phyloP scores from a whole-genome alignment of 2,888 invertebrate genomes.

The Mayetiola destructor region DNA sequence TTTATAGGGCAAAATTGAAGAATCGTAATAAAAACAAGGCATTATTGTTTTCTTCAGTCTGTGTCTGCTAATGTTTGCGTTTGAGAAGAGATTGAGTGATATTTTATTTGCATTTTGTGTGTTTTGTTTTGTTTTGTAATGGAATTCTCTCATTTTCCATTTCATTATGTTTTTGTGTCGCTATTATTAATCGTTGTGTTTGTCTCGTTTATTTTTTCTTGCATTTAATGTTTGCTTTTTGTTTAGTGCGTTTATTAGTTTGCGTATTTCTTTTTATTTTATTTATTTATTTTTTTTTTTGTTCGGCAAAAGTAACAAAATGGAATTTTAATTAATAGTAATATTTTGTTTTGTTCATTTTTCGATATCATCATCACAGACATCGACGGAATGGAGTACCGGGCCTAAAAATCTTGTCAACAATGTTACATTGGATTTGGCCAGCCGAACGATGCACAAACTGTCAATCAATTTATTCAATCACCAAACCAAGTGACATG shows the following conservation, averaged over 20 bases:
- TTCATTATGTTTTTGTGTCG: no score
- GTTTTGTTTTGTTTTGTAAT: no score
- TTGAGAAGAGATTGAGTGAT: no score
- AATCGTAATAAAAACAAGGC: no score
- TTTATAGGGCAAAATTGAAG: no score
- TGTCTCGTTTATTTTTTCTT: no score
- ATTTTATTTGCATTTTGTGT: no score
- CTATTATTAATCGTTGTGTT: no score
- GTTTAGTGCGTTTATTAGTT: background rate
- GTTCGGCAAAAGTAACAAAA: no score
- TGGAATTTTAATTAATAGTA: constrained; percentile 1
- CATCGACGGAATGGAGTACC: constrained; percentile 90
- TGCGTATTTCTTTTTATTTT: background rate
- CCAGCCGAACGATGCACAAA: constrained; percentile 53
- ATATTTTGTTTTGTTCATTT: background rate
- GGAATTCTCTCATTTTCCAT: no score
- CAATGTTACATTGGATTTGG: constrained; percentile 61
- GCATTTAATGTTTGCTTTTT: background rate
- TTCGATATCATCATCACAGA: constrained; percentile 38
- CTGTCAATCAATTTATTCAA: constrained; percentile 36
- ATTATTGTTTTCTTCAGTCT: no score
- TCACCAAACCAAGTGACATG: constrained; percentile 29
- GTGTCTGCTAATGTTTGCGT: no score
- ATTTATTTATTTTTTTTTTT: background rate
- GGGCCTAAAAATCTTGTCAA: constrained; percentile 64